Conservation (phyloP, 2,113 vertebrate genomes). For the Etia nguti region DNA sequence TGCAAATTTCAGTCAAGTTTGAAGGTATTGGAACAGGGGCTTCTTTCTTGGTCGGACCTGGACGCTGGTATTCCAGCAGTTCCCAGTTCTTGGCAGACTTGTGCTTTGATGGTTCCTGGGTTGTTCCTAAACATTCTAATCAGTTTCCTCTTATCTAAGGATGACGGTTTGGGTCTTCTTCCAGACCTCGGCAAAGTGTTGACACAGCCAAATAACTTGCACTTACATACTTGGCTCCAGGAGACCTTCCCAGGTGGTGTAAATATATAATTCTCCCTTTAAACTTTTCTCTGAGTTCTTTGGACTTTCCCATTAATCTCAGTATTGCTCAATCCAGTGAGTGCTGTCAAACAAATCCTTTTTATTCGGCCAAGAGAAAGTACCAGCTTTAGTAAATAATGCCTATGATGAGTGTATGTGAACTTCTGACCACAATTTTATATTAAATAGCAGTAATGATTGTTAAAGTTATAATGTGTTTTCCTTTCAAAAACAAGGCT, state of each 20-base stretch:
- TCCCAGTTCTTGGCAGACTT: not conserved
- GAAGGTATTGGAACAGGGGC: not conserved
- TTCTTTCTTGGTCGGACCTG: not conserved
- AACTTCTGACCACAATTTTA: not conserved
- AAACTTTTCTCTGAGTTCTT: rapidly evolving
- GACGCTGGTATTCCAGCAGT: not conserved
- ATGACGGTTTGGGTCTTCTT: not conserved
- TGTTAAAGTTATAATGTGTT: not conserved
- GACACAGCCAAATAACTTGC: not conserved
- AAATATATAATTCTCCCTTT: not conserved
- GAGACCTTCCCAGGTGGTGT: not conserved
- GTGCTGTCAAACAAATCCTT: not conserved
- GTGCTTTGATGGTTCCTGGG: not conserved
- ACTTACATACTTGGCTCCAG: not conserved
- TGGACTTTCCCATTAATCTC: not conserved
- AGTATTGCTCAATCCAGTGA: not conserved
- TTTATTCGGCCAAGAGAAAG: not conserved
- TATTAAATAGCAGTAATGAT: not conserved
- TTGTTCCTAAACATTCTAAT: not conserved
- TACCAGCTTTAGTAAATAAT: not conserved
- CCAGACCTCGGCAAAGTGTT: not conserved
- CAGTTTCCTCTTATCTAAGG: not conserved
- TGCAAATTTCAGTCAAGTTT: not conserved
- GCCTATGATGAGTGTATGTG: not conserved
- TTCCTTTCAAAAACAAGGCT: not conserved